Base-by-base conservation (phyloP, 2,113 vertebrate genomes). In the Neotoma lepida region DNA sequence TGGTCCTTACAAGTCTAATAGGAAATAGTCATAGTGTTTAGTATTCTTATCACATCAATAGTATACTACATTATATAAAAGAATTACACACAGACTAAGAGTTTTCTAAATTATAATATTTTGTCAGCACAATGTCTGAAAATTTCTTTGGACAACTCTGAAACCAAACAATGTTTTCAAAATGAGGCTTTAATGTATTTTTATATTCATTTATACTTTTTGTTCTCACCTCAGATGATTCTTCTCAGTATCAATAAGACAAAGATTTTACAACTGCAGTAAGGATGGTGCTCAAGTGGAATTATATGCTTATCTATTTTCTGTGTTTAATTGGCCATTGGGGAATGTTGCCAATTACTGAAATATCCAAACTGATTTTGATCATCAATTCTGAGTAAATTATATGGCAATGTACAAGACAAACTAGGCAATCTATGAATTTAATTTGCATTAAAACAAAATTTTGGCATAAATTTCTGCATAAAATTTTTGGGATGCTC, bases 241-340 rank as follows among this genome's bases (percentile, higher is more conserved):
- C 14, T 58, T 95, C 86, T 85, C 44, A 73, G 20, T 24, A 61
- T 70, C 49, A 89, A 22, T 56, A 90, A 88, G 58, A 18, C 84
- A 2, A 86, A 81, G 93, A 58, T 92, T 96, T 98, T 93, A 88
- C 39, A 94, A 86, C 41, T 82, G 33, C 89, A 97, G 97, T 96
- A 85, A 94, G 26, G 92, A 91, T 92, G 90, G 90, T 97, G 89
- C 4, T 96, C 97, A 96, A 97, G 84, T 86, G 89, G 95, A 94
- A 76, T 95, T 95, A 95, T 96, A 73, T 94, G 73, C 82, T 96
- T 96, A 73, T 20, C 54, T 96, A 80, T 81, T 90, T 51, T 86
- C 63, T 92, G 56, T 96, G 77, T 56, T 74, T 98, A 97, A 97
- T 96, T 97, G 81, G 64, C 96, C 94, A 93, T 94, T 35, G 30